phyloP scores from a whole-genome alignment of 2,888 invertebrate species.

The Cheilosia grossa region DNA sequence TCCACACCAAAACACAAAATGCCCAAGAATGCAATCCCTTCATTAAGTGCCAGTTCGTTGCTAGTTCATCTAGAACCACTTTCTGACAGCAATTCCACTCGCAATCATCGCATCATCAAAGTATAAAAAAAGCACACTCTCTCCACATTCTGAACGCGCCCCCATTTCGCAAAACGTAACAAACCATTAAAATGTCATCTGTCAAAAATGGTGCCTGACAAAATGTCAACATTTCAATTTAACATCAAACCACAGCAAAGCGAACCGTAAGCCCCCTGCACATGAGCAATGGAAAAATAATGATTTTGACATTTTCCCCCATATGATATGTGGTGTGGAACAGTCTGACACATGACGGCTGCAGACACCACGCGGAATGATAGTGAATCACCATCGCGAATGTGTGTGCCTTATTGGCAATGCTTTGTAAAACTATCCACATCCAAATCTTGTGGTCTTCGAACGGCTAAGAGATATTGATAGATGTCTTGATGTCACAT shows the following conservation, averaged over 20 bases:
- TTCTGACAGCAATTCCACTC: too few species aligned
- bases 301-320: slow-evolving; percentile 9
- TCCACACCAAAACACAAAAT: too few species aligned
- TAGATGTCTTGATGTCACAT: slow-evolving; percentile 4
- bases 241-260: background rate
- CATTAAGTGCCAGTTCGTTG: too few species aligned
- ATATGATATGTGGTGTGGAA: background rate
- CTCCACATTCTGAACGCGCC: background rate
- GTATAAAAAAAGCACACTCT: background rate
- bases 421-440: background rate
- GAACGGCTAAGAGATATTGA: background rate
- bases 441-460: slow-evolving; percentile 3
- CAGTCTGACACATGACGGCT: background rate
- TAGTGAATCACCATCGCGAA: background rate
- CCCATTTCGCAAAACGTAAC: background rate
- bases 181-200: background rate
- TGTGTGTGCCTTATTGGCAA: background rate
- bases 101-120: background rate
- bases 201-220: background rate
- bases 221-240: slow-evolving; percentile 11
- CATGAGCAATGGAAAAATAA: background rate
- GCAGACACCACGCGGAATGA: slow-evolving; percentile 1
- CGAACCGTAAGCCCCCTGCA: background rate
- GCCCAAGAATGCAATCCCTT: too few species aligned
- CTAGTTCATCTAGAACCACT: too few species aligned